Conservation (phyloP, 2,113 vertebrate species). For the Salminus brasiliensis region DNA sequence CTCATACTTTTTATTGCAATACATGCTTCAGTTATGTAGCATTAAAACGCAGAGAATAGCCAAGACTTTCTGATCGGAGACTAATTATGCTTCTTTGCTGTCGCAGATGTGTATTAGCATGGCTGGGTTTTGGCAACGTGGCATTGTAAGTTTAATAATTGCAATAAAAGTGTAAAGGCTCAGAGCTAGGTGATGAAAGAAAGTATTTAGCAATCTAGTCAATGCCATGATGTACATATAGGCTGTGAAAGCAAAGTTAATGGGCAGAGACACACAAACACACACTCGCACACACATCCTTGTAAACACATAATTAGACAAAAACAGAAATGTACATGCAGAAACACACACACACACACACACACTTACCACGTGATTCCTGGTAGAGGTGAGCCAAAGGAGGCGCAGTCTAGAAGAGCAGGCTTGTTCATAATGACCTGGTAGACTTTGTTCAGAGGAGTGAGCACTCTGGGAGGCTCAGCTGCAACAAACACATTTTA, state of each 20-base stretch:
- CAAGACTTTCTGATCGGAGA: background rate
- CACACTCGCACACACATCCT: background rate
- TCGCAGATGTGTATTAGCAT: background rate
- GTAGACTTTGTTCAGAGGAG: constrained; percentile 82
- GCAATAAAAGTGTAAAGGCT: background rate
- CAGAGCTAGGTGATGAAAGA: background rate
- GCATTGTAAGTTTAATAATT: background rate
- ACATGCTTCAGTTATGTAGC: background rate
- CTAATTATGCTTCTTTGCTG: background rate
- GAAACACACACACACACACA: background rate
- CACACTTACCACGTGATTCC: constrained; percentile 87
- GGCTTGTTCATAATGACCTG: constrained; percentile 87
- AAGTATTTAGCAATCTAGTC: background rate
- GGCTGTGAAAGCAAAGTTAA: background rate
- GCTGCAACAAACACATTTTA: constrained; percentile 70
- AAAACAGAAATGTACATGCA: no score
- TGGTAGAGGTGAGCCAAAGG: constrained; percentile 93
- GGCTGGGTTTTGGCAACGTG: background rate
- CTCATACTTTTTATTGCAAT: no score
- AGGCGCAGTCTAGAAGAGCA: constrained; percentile 85
- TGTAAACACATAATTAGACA: background rate
- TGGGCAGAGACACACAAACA: background rate
- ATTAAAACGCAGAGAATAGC: background rate
- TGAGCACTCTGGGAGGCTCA: constrained; percentile 91
- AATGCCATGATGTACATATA: background rate